Conservation (phyloP, 2,888 invertebrate genomes). For the Nymphalis polychloros region DNA sequence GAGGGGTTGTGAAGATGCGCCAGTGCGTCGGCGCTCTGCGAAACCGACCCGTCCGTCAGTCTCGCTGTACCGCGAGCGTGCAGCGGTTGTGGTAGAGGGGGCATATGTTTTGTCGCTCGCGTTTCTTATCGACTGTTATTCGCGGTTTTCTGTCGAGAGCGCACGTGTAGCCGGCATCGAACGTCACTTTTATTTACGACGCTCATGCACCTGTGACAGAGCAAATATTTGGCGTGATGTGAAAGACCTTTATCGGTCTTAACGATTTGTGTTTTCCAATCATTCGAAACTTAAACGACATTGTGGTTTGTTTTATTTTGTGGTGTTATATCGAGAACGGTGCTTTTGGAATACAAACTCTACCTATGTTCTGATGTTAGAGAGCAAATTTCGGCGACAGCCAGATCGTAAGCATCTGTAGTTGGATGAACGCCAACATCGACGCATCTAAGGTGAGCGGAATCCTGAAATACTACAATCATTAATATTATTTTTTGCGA, state of each 20-base stretch:
- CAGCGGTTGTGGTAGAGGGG: constrained; percentile 62
- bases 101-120: constrained; percentile 46
- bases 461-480: constrained; percentile 41
- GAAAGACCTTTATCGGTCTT: constrained; percentile 66
- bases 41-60: constrained; percentile 60
- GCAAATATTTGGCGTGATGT: constrained; percentile 74
- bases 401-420: constrained; percentile 68
- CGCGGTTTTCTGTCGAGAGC: constrained; percentile 71
- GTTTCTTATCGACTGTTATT: constrained; percentile 61
- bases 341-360: constrained; percentile 56
- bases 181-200: constrained; percentile 57
- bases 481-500: constrained; percentile 23
- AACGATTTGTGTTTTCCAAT: constrained; percentile 54
- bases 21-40: constrained; percentile 46
- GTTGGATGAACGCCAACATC: constrained; percentile 80
- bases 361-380: constrained; percentile 58
- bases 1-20: constrained; percentile 63
- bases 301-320: constrained; percentile 62
- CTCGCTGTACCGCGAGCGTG: constrained; percentile 69
- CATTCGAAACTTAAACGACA: constrained; percentile 51
- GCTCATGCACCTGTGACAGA: constrained; percentile 72
- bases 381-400: constrained; percentile 69
- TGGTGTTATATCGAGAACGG: constrained; percentile 57
- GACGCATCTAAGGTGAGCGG: constrained; percentile 75
- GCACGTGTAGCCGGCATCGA: constrained; percentile 71